These are phyloP conservation scores for Todiramphus saurophagus DNA, from an alignment of 2,113 vertebrate species.

Conservation along the genomic window DNA sequence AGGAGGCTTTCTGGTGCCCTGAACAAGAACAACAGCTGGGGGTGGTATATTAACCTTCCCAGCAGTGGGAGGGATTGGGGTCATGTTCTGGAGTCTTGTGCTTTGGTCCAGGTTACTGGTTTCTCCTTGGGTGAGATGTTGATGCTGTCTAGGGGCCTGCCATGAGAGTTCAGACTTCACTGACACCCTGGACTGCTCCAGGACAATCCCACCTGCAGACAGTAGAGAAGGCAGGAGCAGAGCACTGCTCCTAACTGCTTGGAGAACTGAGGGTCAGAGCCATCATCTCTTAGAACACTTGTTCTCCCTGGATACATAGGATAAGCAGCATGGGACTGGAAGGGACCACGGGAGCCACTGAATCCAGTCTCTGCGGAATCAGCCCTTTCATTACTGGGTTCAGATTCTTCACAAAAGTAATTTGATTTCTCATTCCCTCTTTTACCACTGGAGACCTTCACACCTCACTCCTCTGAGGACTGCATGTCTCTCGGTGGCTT, in stretches of 20 bases:
- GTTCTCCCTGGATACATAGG: neutral
- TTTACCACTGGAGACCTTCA: neutral
- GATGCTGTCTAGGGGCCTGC: neutral
- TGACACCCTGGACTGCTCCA: neutral
- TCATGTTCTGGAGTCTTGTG: neutral
- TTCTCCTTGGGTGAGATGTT: neutral
- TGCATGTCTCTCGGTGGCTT: neutral
- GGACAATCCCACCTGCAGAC: neutral
- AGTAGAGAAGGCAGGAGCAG: neutral
- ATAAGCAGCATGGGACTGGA: neutral
- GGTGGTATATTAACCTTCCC: neutral
- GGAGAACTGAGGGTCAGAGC: neutral
- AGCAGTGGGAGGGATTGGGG: neutral
- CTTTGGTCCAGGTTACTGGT: neutral
- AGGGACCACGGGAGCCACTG: neutral
- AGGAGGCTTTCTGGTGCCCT: neutral
- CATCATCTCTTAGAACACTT: neutral
- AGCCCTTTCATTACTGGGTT: neutral
- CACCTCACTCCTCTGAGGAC: neutral
- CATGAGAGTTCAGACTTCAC: neutral
- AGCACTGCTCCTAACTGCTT: neutral
- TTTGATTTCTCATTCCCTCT: neutral
- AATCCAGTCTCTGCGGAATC: neutral
- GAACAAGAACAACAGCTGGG: neutral
- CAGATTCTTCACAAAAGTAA: neutral